Evolutionary conservation across 1,140 invertebrate species (phyloP).

Genomic region (Leptinotarsa texana): DNA sequence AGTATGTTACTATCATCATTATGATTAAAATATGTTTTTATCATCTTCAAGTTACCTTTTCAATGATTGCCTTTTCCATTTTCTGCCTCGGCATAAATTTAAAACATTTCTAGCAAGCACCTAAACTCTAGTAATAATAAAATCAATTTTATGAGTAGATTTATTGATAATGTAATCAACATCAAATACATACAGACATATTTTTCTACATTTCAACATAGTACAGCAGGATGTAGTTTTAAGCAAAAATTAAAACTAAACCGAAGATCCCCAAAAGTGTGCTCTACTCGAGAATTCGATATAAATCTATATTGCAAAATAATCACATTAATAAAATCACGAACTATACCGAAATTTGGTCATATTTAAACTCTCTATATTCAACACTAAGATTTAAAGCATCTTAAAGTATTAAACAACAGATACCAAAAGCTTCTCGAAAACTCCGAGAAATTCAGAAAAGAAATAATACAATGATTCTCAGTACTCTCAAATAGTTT

Average conservation of each 20-base stretch:
- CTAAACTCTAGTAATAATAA: no score
- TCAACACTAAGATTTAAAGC: slow-evolving; percentile 28
- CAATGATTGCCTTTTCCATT: no score
- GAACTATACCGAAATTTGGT: slow-evolving; percentile 38
- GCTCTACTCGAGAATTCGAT: slow-evolving; percentile 29
- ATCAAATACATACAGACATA: slow-evolving; percentile 50
- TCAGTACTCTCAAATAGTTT: slow-evolving; percentile 29
- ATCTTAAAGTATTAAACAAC: slow-evolving; percentile 26
- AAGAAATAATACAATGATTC: slow-evolving; percentile 33
- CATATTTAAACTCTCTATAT: slow-evolving; percentile 38
- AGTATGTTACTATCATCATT: no score
- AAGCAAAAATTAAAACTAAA: slow-evolving; percentile 45
- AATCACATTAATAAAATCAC: slow-evolving; percentile 39
- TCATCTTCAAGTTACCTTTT: no score
- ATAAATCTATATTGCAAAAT: slow-evolving; percentile 37
- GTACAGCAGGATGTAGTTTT: slow-evolving; percentile 29
- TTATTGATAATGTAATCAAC: slow-evolving; percentile 29
- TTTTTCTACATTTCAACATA: slow-evolving; percentile 39
- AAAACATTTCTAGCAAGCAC: no score
- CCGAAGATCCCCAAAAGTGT: slow-evolving; percentile 41
- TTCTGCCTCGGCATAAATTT: no score
- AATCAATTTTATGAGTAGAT: background rate
- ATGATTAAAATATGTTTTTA: no score
- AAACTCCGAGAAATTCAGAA: slow-evolving; percentile 30
- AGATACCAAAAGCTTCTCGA: slow-evolving; percentile 24